Evolutionary conservation across 2,888 invertebrate species (phyloP), one percentile per base, ranked within the genome.

Genomic region (Schizotus pectinicornis): DNA sequence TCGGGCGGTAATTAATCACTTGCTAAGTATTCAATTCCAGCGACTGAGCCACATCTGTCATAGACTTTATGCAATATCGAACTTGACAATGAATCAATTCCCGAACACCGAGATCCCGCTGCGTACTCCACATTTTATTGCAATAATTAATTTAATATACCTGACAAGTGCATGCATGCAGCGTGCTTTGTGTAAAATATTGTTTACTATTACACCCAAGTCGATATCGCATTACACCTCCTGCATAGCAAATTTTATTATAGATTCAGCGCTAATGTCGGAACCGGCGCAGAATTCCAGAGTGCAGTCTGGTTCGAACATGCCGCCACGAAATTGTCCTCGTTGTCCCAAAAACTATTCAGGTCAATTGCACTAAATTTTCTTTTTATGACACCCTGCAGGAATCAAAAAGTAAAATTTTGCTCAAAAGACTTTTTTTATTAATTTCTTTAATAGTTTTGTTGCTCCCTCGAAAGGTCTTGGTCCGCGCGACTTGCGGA

Each of bases 31-130:
- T 63, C 50, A 56, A 63, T 64, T 64, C 60, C 65, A 64, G 59
- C 61, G 65, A 66, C 63, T 63, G 69, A 69, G 67, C 65, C 69
- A 67, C 69, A 69, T 69, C 69, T 68, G 69, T 69, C 69, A 68
- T 59, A 57, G 65, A 66, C 68, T 69, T 65, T 66, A 64, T 65
- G 67, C 67, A 67, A 69, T 69, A 67, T 68, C 67, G 64, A 65
- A 62, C 67, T 68, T 67, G 67, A 69, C 69, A 69, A 69, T 69
- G 69, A 69, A 69, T 68, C 67, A 68, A 68, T 69, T 67, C 61
- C 61, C 42, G 43, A 42, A 56, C 48, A 43, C 38, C 34, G 50
- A 48, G 43, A 53, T 52, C 59, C 55, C 61, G 63, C 64, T 67
- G 66, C 61, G 62, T 67, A 67, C 64, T 67, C 64, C 61, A 67